These are phyloP conservation scores for Pristionchus exspectatus DNA, from an alignment of 2,888 invertebrate genomes.

Conservation along the genomic window DNA sequence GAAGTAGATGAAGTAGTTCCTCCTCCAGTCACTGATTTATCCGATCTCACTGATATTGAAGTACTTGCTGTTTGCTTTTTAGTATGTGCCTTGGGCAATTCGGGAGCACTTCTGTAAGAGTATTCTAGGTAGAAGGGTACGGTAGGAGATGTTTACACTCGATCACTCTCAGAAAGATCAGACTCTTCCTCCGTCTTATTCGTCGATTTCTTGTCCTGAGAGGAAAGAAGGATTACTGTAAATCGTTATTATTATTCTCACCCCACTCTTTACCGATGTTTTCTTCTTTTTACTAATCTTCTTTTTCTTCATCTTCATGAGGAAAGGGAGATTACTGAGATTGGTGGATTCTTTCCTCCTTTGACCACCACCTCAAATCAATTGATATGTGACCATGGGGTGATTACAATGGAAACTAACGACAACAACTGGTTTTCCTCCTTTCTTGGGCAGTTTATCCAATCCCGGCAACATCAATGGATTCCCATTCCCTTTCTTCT, in stretches of 20 bases:
- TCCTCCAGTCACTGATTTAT: slow-evolving; percentile 17
- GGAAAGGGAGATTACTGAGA: slow-evolving; percentile 18
- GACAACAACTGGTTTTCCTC: slow-evolving; percentile 10
- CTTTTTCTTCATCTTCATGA: slow-evolving; percentile 18
- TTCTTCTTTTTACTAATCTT: slow-evolving; percentile 24
- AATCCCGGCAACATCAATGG: neutral
- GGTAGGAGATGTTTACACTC: neutral
- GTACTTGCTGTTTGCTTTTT: neutral
- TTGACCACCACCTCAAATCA: slow-evolving; percentile 18
- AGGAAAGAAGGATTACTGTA: neutral
- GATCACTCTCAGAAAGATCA: slow-evolving; percentile 31
- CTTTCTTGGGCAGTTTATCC: slow-evolving; percentile 25
- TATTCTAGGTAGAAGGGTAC: neutral
- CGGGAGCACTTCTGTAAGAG: slow-evolving; percentile 16
- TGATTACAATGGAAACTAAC: neutral
- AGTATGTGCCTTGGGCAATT: neutral
- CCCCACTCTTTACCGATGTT: neutral
- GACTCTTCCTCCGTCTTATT: neutral
- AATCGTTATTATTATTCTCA: neutral
- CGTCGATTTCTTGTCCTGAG: slow-evolving; percentile 16
- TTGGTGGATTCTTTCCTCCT: neutral
- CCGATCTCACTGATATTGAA: neutral
- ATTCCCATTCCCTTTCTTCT: neutral
- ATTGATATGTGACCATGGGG: neutral
- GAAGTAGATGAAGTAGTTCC: neutral